These are phyloP conservation scores for Amazona vittata DNA, from an alignment of 2,113 vertebrate genomes.

Conservation along the genomic window DNA sequence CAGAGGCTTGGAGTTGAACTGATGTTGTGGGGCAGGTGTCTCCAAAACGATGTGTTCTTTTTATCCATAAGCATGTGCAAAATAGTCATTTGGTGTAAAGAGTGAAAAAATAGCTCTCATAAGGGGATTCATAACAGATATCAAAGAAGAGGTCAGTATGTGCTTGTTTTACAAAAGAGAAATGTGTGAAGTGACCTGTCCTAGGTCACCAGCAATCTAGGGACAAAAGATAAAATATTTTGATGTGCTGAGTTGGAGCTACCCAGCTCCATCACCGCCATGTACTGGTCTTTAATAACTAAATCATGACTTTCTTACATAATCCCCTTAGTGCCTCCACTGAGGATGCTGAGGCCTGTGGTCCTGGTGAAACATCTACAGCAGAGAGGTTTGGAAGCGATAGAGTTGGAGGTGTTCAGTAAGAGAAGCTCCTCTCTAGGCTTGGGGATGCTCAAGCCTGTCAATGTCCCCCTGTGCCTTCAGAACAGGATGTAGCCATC, in stretches of 20 bases:
- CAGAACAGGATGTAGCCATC: neutral
- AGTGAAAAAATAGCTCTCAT: neutral
- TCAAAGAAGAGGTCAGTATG: fast-evolving
- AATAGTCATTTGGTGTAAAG: fast-evolving
- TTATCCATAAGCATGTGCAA: neutral
- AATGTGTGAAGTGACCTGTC: neutral
- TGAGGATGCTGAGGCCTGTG: fast-evolving
- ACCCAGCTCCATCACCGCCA: neutral
- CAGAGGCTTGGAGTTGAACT: neutral
- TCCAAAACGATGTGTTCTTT: neutral
- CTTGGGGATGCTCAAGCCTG: neutral
- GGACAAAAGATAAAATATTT: neutral
- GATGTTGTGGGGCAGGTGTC: neutral
- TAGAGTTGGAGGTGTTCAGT: neutral
- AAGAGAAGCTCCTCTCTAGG: neutral
- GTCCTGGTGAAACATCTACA: fast-evolving
- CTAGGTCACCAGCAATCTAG: neutral
- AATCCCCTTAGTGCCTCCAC: neutral
- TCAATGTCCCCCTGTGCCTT: fast-evolving
- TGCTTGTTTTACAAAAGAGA: neutral
- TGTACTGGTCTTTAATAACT: neutral
- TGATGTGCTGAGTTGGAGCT: neutral
- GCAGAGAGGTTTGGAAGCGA: neutral
- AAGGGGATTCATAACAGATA: fast-evolving
- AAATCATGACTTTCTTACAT: neutral